phyloP scores from a whole-genome alignment of 30 jellyfish, hydroid and myxozoan genomes.

The Cassiopea andromeda region DNA sequence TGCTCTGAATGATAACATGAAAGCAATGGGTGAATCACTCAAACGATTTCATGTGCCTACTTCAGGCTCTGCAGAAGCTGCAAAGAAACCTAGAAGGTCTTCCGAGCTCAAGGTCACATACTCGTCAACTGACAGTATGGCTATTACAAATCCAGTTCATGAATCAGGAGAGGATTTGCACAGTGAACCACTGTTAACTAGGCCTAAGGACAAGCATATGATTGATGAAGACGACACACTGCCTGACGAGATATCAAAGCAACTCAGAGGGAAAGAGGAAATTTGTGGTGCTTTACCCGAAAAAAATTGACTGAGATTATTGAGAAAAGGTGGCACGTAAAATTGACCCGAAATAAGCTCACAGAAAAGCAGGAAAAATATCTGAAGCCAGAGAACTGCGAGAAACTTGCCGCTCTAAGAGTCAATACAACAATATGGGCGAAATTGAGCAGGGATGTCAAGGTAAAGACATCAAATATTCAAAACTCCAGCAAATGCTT shows the following conservation, averaged over 20 bases:
- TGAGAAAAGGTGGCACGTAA: not conserved
- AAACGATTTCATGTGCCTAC: not conserved
- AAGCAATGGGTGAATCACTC: not conserved
- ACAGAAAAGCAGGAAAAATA: conserved; percentile 16
- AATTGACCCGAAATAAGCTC: conserved; percentile 3
- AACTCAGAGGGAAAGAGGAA: not conserved
- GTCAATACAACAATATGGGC: conserved; percentile 6
- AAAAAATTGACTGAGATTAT: not conserved
- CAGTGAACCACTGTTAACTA: not conserved
- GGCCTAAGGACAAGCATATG: not conserved
- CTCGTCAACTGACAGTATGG: not conserved
- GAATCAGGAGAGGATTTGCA: not conserved
- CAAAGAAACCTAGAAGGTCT: not conserved
- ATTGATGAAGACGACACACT: not conserved
- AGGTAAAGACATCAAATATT: conserved; percentile 6
- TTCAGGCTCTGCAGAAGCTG: not conserved
- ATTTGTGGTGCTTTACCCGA: not conserved
- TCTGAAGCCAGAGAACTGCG: conserved; percentile 14
- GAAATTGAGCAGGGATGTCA: conserved; percentile 20
- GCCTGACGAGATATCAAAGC: not conserved
- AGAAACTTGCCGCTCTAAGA: conserved; percentile 11
- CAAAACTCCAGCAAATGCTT: conserved; percentile 4
- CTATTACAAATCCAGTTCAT: not conserved
- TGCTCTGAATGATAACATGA: not conserved
- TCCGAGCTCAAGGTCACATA: not conserved